Evolutionary conservation across 1,140 invertebrate species (phyloP).

Genomic region (Drosophila bipectinata): DNA sequence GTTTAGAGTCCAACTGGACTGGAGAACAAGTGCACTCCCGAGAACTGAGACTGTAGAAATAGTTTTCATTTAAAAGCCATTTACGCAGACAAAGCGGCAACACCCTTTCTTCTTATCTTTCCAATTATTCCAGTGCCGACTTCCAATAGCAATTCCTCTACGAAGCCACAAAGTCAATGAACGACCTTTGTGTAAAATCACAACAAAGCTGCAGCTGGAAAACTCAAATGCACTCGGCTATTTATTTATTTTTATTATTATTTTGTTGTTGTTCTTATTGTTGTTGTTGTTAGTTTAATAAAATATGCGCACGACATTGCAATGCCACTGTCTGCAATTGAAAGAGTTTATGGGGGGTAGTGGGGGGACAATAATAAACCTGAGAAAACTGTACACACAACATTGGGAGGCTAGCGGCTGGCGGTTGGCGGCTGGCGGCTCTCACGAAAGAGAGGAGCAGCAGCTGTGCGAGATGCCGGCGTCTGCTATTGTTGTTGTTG

Average conservation of each 20-base stretch:
- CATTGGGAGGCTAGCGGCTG: no score
- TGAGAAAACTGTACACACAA: conserved; percentile 73
- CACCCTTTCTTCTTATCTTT: conserved; percentile 39
- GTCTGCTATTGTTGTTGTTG: conserved; percentile 27
- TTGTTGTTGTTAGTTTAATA: conserved; percentile 15
- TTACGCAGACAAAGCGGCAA: conserved; percentile 19
- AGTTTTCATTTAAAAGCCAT: neutral
- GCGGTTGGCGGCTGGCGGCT: neutral
- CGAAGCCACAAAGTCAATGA: conserved; percentile 60
- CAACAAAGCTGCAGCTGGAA: conserved; percentile 35
- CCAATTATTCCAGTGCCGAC: conserved; percentile 37
- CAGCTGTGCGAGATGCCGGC: conserved; percentile 53
- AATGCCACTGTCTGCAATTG: conserved; percentile 31
- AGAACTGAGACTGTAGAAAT: no score
- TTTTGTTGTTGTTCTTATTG: conserved; percentile 24
- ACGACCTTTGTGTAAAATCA: conserved; percentile 62
- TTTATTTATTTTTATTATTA: conserved; percentile 13
- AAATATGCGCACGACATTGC: conserved; percentile 71
- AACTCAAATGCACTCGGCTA: conserved; percentile 41
- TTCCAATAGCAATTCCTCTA: conserved; percentile 30
- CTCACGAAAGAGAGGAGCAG: conserved; percentile 20
- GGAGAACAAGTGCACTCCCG: conserved; percentile 9
- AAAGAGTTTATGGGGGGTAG: neutral
- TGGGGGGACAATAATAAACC: conserved; percentile 48
- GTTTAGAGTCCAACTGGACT: conserved; percentile 9